Evolutionary conservation across 2,797 vertebrate species (phyloP), one percentile per base, ranked within the genome.

Genomic region (Rhynchotus rufescens): DNA sequence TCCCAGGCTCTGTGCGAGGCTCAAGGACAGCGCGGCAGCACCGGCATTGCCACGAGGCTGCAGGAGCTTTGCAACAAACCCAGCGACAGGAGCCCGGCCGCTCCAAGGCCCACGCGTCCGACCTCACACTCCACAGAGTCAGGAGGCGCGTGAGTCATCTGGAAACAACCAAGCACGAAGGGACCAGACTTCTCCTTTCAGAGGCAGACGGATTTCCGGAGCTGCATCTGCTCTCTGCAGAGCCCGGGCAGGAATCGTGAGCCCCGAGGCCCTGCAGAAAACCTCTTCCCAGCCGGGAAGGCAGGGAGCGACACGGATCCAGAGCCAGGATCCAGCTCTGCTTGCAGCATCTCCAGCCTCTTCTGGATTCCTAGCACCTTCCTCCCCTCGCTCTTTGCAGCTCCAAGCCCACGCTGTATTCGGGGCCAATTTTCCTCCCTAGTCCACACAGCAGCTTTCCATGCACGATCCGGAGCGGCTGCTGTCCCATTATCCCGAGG

Each of bases 11-110:
- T 1, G 19, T 62, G 68, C 73, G 47, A 21, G 25, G 9, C 36
- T 52, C 49, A 22, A 8, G 38, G 25, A 38, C 16, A 38, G 30
- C 21, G 30, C 30, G 51, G 49, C 0, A 0, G 0, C 9, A 52
- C 82, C 40, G 49, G 49, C 23, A 38, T 28, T 42, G n/a, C 19
- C 66, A 52, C 13, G 4, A 11, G 68, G 51, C 52, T 54, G 38
- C 61, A 59, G 59, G 47, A 64, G 20, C 30, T 0, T 7, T 28
- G 38, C 23, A 26, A 17, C 22, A 11, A 59, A 30, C 19, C 32
- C 23, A 21, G 17, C 9, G 10, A 21, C 6, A 34, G n/a, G 56
- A 60, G 57, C n/a, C 15, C 16, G 20, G 36, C 8, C 12, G 32
- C n/a, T 60, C 7, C 13, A 26, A 28, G 5, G 42, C 20, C 21